Evolutionary conservation across 53 echinoderm and acorn worm species (phyloP), one percentile per base, ranked within the genome.

Genomic region (Patiria pectinifera): DNA sequence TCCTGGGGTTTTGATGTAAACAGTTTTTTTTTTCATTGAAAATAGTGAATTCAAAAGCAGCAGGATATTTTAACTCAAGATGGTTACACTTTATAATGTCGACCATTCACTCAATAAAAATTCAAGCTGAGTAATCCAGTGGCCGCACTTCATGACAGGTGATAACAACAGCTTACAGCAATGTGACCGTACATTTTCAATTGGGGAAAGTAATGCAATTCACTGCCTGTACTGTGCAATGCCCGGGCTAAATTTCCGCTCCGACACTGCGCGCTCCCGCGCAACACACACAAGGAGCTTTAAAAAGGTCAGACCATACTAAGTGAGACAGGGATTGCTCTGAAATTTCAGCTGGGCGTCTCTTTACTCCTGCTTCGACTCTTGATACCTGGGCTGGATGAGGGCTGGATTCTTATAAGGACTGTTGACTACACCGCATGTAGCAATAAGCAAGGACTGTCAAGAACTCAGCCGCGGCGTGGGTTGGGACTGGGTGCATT

Each of bases 281-380:
- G 44, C 47, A 47, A 14, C 5, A 53, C 53, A 53, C 53, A 53
- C 53, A 53, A 15, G 24, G 19, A 78, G 62, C 26, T 77, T 78
- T 45, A 77, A 6, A 88, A 61, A 88, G 88, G 61, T 88, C 88
- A 88, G 45, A 78, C 77, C 43, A 78, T 78, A 58, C 26, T 26
- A 71, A 61, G 26, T 21, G 62, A 61, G 88, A 78, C 78, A 45
- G 45, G 19, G 78, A 88, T 60, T 77, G 77, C 76, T 88, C 78
- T 88, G 88, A 78, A 77, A 88, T 88, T 86, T 86, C 75, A 86
- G 86, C 48, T 86, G 74, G 44, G 49, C 70, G 1, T 58, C 78
- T 78, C 11, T 2, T 86, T n/a, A 45, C 86, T 86, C 75, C 48
- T 49, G 48, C 69, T 19, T 86, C 59, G 49, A 14, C 85, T 24